Conservation (phyloP, 2,888 invertebrate species). For the Drosophila antonietae region DNA sequence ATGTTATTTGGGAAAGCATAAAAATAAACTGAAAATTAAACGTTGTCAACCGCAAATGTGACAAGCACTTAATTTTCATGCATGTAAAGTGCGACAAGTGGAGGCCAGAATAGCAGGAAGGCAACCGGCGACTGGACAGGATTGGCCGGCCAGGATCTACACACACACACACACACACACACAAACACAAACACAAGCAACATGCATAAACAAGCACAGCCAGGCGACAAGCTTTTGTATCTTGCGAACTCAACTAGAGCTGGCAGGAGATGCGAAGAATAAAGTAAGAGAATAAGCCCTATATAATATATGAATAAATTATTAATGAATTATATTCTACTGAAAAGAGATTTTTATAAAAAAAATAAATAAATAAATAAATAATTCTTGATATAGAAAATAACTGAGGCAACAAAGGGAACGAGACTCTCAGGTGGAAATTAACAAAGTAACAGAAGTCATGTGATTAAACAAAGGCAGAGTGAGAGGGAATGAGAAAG, state of each 20-base stretch:
- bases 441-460: not conserved
- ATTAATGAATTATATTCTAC: not conserved
- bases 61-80: constrained; percentile 78
- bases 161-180: constrained; percentile 2
- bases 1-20: constrained; percentile 60
- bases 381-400: not conserved
- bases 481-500: too few relatives aligned
- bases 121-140: constrained; percentile 35
- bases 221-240: constrained; percentile 23
- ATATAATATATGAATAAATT: not conserved
- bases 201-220: not conserved
- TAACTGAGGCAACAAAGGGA: not conserved
- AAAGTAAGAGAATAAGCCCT: not conserved
- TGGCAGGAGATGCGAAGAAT: not conserved
- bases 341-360: not conserved
- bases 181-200: not conserved
- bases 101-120: constrained; percentile 45
- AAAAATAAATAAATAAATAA: not conserved
- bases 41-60: constrained; percentile 79
- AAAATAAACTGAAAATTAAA: constrained; percentile 75
- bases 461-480: not conserved
- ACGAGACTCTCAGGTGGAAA: not conserved
- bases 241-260: not conserved
- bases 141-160: constrained; percentile 30
- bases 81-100: constrained; percentile 69